A percentile compares a stretch with the other conserved stretches of the same genome.
Evolutionary conservation across 2,888 invertebrate species (phyloP).

Genomic region (Drosophila peninsularis): DNA sequence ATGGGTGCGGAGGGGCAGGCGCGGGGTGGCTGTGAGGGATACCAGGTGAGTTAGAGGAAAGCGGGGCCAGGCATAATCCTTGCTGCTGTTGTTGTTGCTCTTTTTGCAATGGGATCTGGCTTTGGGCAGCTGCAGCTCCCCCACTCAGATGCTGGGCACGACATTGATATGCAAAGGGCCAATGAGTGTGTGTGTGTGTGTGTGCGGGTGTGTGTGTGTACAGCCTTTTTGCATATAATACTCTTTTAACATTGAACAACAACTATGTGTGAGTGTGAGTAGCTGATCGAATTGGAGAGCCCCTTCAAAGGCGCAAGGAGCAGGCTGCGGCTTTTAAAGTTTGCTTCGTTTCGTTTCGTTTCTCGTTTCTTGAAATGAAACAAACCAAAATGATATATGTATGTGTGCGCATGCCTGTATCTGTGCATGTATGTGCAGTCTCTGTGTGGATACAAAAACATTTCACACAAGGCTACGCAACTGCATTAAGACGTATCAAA

Average conservation of each 20-base stretch:
- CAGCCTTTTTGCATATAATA: conserved; percentile 51
- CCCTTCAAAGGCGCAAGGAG: conserved; percentile 22
- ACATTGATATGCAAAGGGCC: conserved; percentile 59
- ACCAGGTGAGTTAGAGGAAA: conserved; percentile 1
- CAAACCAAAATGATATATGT: conserved; percentile 45
- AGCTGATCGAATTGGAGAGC: conserved; percentile 1
- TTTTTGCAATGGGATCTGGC: conserved; percentile 46
- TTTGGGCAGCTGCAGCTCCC: conserved; percentile 40
- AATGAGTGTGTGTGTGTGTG: conserved; percentile 19
- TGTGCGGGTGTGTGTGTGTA: conserved; percentile 16
- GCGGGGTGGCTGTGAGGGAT: not conserved
- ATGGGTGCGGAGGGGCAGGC: not conserved
- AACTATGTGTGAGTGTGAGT: conserved; percentile 17
- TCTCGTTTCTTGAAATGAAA: conserved; percentile 46
- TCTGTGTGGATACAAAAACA: conserved; percentile 45
- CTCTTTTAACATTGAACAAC: conserved; percentile 58
- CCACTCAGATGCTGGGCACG: conserved; percentile 41
- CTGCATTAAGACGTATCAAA: conserved; percentile 65
- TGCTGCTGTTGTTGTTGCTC: conserved; percentile 17
- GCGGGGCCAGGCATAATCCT: conserved; percentile 42
- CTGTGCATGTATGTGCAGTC: conserved; percentile 10
- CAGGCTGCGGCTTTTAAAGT: conserved; percentile 58
- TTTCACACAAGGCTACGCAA: conserved; percentile 72
- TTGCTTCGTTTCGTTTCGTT: conserved; percentile 47
- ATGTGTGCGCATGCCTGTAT: not conserved